Evolutionary conservation across 2,113 vertebrate genomes (phyloP).

Genomic region (Donacobius atricapilla): DNA sequence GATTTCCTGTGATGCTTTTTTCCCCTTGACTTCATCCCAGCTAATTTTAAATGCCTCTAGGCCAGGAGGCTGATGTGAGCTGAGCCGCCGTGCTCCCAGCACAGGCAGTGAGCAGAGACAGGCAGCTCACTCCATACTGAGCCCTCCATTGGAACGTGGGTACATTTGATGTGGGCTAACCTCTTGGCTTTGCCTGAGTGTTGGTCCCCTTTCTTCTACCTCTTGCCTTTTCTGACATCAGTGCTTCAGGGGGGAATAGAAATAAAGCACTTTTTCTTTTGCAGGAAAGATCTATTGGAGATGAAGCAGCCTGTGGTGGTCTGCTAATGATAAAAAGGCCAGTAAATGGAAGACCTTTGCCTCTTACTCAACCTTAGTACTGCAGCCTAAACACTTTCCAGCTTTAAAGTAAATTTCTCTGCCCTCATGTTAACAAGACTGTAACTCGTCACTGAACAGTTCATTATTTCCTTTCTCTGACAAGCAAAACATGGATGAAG

Average conservation of each 20-base stretch:
- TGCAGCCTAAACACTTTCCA: neutral
- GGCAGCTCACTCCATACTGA: neutral
- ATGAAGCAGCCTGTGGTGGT: neutral
- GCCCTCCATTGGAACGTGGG: fast-evolving
- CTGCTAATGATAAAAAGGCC: neutral
- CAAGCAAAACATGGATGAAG: neutral
- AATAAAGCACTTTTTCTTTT: neutral
- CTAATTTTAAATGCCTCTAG: neutral
- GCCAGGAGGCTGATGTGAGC: neutral
- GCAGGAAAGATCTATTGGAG: neutral
- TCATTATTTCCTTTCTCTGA: neutral
- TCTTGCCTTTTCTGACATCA: neutral
- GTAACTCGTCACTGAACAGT: neutral
- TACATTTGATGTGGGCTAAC: fast-evolving
- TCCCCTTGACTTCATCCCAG: neutral
- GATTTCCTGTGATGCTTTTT: neutral
- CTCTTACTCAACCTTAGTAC: neutral
- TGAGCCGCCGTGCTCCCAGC: neutral
- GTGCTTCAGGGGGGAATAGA: fast-evolving
- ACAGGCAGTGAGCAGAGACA: neutral
- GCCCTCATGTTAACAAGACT: neutral
- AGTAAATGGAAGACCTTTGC: neutral
- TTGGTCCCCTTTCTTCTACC: neutral
- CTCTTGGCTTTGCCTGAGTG: neutral
- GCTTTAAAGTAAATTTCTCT: neutral